Evolutionary conservation across 2,113 vertebrate species (phyloP).

Genomic region (Enhydra lutris): DNA sequence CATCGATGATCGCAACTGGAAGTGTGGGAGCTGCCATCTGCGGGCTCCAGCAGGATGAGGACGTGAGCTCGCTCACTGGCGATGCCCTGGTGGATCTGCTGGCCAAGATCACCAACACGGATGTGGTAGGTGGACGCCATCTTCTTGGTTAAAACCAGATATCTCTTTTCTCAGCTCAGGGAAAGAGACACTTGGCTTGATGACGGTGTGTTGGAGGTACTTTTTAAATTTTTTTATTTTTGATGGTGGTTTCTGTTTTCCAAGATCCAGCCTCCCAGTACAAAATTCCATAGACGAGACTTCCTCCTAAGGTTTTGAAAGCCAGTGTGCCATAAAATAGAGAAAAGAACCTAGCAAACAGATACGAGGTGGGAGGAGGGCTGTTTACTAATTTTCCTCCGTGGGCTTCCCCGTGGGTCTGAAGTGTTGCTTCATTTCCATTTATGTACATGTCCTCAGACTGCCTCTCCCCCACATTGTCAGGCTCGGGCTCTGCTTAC

Average conservation of each 20-base stretch:
- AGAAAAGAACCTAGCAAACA: not conserved
- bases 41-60: constrained; percentile 91
- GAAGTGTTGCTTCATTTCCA: not conserved
- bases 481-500: not conserved
- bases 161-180: not conserved
- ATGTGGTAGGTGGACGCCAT: constrained; percentile 89
- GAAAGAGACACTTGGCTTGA: not conserved
- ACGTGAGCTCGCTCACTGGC: constrained; percentile 84
- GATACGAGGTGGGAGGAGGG: not conserved
- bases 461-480: not conserved
- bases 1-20: constrained; percentile 97
- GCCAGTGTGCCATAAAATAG: not conserved
- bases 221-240: not conserved
- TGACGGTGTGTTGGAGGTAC: not conserved
- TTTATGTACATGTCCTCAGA: not conserved
- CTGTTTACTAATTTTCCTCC: not conserved
- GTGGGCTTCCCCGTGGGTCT: not conserved
- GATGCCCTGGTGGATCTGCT: constrained; percentile 91
- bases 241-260: not conserved
- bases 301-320: not conserved
- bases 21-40: constrained; percentile 95
- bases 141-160: not conserved
- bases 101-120: constrained; percentile 97
- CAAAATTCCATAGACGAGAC: not conserved
- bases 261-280: not conserved